Evolutionary conservation across 2,113 vertebrate species (phyloP).

Genomic region (Pycnonotus jocosus): DNA sequence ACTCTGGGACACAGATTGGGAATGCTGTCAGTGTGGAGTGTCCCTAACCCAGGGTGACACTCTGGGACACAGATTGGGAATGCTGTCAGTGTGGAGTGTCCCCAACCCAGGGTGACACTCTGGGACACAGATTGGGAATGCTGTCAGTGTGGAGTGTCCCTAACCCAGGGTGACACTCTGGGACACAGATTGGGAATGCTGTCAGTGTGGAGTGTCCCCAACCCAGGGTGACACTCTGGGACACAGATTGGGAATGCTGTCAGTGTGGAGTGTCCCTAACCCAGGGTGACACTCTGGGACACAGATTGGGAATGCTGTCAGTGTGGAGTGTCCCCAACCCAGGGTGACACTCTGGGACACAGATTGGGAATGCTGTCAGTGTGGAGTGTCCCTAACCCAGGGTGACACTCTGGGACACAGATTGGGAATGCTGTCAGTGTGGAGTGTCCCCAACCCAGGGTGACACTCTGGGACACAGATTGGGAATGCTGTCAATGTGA

Average conservation of each 20-base stretch:
- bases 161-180: no score
- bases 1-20: no score
- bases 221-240: no score
- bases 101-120: no score
- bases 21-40: no score
- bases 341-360: not conserved
- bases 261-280: constrained; percentile 6
- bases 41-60: no score
- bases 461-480: not conserved
- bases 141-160: no score
- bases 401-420: not conserved
- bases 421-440: constrained; percentile 78
- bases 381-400: not conserved
- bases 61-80: no score
- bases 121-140: no score
- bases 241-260: constrained; percentile 74
- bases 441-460: not conserved
- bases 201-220: no score
- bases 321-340: not conserved
- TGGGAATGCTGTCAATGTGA: constrained; percentile 58
- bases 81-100: no score
- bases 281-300: not conserved
- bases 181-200: no score
- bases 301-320: constrained; percentile 76
- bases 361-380: constrained; percentile 79